These are phyloP conservation scores for Chymomyza amoena DNA, from an alignment of 2,888 invertebrate genomes.

Conservation along the genomic window DNA sequence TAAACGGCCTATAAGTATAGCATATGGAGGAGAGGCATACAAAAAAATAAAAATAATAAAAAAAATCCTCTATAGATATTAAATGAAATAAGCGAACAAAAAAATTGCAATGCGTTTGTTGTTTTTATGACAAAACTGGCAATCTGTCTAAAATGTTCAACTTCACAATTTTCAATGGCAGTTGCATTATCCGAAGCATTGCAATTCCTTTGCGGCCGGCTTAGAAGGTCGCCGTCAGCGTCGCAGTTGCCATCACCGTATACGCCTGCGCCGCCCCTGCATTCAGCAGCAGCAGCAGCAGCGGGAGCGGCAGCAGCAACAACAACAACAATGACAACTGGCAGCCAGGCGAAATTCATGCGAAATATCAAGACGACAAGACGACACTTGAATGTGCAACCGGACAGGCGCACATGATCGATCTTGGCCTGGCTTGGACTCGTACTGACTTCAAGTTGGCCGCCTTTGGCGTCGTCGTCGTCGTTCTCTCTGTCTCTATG, in stretches of 20 bases:
- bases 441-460: background rate
- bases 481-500: conserved; percentile 12
- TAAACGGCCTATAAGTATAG: background rate
- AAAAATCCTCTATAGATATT: background rate
- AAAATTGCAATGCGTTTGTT: conserved; percentile 16
- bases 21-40: background rate
- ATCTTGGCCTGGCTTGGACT: conserved; percentile 43
- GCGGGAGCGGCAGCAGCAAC: background rate
- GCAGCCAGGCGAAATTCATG: conserved; percentile 49
- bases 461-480: background rate
- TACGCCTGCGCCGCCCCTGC: conserved; percentile 34
- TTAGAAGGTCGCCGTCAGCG: conserved; percentile 63
- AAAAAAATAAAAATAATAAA: conserved; percentile 1
- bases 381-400: conserved; percentile 73
- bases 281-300: background rate
- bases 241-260: background rate
- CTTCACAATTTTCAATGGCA: conserved; percentile 74
- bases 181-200: conserved; percentile 12
- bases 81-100: background rate
- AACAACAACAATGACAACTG: conserved; percentile 27
- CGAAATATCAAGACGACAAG: conserved; percentile 46
- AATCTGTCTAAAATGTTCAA: conserved; percentile 75
- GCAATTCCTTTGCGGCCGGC: conserved; percentile 67
- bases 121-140: conserved; percentile 70
- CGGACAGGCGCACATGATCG: conserved; percentile 76